These are phyloP conservation scores for Drosophila ustulata DNA, from an alignment of 2,888 invertebrate species.

Conservation along the genomic window DNA sequence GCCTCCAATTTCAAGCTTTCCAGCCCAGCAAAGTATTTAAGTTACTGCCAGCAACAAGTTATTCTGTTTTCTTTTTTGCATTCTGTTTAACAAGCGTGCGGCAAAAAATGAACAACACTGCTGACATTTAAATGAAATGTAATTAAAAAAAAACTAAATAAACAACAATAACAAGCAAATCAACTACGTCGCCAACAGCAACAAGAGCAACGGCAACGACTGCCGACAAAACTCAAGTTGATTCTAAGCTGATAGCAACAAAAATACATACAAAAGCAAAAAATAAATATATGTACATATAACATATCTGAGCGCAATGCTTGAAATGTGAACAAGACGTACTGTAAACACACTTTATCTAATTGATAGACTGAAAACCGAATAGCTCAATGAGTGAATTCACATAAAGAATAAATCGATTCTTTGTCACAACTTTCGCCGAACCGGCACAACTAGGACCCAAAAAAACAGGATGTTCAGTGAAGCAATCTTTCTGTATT, in stretches of 20 bases:
- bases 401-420: not conserved
- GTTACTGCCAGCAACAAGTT: constrained; percentile 62
- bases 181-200: constrained; percentile 16
- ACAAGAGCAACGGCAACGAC: constrained; percentile 18
- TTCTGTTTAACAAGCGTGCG: constrained; percentile 62
- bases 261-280: constrained; percentile 35
- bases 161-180: constrained; percentile 16
- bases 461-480: no score
- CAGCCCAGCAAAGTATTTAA: constrained; percentile 7
- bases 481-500: no score
- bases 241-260: constrained; percentile 45
- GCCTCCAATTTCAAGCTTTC: constrained; percentile 26
- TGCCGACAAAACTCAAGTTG: constrained; percentile 48
- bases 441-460: not conserved
- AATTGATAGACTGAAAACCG: not conserved
- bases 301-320: constrained; percentile 26
- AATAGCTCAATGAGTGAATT: not conserved
- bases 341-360: constrained; percentile 24
- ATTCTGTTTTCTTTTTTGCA: constrained; percentile 36
- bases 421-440: constrained; percentile 21
- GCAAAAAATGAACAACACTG: constrained; percentile 56
- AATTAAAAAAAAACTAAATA: constrained; percentile 59
- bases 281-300: constrained; percentile 21
- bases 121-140: constrained; percentile 80
- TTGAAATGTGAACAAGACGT: constrained; percentile 21